A percentile compares a stretch with the other conserved stretches of the same genome.
phyloP scores from a whole-genome alignment of 2,113 vertebrate genomes.

The Chaetodon trifascialis region DNA sequence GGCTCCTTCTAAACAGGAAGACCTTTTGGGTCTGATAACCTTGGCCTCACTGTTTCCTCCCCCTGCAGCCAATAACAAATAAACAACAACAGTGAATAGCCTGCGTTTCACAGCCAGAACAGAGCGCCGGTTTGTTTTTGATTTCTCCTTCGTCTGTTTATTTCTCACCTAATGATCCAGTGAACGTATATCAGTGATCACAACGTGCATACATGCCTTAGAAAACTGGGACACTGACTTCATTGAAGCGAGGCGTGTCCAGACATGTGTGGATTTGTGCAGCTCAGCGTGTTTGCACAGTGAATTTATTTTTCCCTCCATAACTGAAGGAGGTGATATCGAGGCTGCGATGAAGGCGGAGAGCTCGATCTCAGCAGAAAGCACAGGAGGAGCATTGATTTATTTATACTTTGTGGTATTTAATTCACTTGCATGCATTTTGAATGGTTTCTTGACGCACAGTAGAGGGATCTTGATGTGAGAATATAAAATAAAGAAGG shows the following conservation, averaged over 20 bases:
- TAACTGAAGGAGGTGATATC: conserved; percentile 35
- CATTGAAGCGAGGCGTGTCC: conserved; percentile 33
- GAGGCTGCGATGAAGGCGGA: conserved; percentile 8
- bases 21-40: conserved; percentile 72
- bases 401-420: conserved; percentile 56
- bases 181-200: not conserved
- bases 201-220: not conserved
- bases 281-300: conserved; percentile 38
- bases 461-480: not conserved
- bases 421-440: conserved; percentile 50
- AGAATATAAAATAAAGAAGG: conserved; percentile 3
- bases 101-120: conserved; percentile 31
- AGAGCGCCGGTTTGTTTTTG: conserved; percentile 21
- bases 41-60: conserved; percentile 50
- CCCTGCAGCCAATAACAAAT: conserved; percentile 44
- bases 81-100: conserved; percentile 61
- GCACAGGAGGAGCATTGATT: conserved; percentile 44
- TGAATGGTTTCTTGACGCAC: conserved; percentile 21
- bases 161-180: conserved; percentile 37
- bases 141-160: conserved; percentile 34
- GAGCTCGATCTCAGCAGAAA: conserved; percentile 26
- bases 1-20: conserved; percentile 73
- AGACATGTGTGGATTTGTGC: conserved; percentile 40
- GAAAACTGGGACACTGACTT: conserved; percentile 16
- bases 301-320: conserved; percentile 42